Conservation (phyloP, 2,888 invertebrate genomes). For the Chelonus formosanus region DNA sequence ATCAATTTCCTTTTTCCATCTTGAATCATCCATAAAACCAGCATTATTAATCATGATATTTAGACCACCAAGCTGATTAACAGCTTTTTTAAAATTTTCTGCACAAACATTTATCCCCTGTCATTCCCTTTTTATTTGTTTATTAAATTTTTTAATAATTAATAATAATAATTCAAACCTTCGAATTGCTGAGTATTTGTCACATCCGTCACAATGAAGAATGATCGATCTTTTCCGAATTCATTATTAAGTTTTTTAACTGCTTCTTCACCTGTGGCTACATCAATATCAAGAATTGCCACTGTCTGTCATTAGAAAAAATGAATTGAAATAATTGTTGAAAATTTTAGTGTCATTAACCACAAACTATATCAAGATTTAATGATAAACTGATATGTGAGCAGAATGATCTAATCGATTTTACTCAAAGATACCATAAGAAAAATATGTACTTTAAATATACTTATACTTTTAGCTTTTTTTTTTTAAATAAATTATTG, state of each 20-base stretch:
- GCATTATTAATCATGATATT: conserved; percentile 68
- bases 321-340: no score
- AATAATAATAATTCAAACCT: conserved; percentile 45
- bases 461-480: no score
- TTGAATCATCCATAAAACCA: conserved; percentile 53
- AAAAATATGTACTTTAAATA: no score
- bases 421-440: no score
- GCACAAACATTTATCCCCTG: conserved; percentile 30
- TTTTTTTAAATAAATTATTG: no score
- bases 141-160: no score
- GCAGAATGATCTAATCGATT: no score
- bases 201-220: conserved; percentile 67
- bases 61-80: conserved; percentile 64
- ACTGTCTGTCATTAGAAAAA: conserved; percentile 46
- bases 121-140: no score
- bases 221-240: conserved; percentile 62
- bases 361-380: no score
- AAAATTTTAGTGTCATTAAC: no score
- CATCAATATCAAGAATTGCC: conserved; percentile 60
- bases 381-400: no score
- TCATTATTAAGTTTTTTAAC: conserved; percentile 63
- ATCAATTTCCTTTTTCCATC: conserved; percentile 53
- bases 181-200: conserved; percentile 63
- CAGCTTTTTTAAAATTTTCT: conserved; percentile 66
- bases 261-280: conserved; percentile 63